Evolutionary conservation across 2,888 invertebrate species (phyloP).

Genomic region (Meteorus colon): DNA sequence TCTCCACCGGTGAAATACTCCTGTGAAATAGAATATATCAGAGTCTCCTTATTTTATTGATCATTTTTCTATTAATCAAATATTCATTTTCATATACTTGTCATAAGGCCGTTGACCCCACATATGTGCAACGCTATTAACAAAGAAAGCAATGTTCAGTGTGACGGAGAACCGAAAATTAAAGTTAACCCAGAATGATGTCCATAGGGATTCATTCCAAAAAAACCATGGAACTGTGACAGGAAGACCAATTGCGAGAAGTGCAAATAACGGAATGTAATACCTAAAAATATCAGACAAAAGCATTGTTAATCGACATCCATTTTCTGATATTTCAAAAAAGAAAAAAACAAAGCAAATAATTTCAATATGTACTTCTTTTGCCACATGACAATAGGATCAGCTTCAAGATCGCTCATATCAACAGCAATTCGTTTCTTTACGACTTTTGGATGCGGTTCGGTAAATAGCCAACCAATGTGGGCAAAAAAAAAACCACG

Average conservation of each 20-base stretch:
- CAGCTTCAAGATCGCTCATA: conserved; percentile 82
- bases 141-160: conserved; percentile 93
- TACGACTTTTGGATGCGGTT: conserved; percentile 87
- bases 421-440: conserved; percentile 81
- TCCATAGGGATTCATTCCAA: conserved; percentile 87
- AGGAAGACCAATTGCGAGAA: conserved; percentile 82
- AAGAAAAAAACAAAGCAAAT: neutral
- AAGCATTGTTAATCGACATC: neutral
- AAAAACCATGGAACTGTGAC: conserved; percentile 85
- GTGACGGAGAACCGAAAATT: conserved; percentile 88
- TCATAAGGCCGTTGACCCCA: conserved; percentile 96
- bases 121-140: conserved; percentile 96
- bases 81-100: conserved; percentile 75
- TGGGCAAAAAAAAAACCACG: conserved; percentile 94
- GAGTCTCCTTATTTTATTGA: neutral
- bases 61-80: neutral
- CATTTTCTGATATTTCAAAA: conserved; percentile 9
- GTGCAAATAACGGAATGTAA: conserved; percentile 82
- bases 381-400: conserved; percentile 85
- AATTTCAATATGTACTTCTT: conserved; percentile 75
- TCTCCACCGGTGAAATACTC: conserved; percentile 83
- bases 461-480: conserved; percentile 91
- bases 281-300: conserved; percentile 73
- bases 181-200: conserved; percentile 89
- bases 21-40: conserved; percentile 71